Evolutionary conservation across 2,113 vertebrate genomes (phyloP).

Genomic region (Camelus bactrianus): DNA sequence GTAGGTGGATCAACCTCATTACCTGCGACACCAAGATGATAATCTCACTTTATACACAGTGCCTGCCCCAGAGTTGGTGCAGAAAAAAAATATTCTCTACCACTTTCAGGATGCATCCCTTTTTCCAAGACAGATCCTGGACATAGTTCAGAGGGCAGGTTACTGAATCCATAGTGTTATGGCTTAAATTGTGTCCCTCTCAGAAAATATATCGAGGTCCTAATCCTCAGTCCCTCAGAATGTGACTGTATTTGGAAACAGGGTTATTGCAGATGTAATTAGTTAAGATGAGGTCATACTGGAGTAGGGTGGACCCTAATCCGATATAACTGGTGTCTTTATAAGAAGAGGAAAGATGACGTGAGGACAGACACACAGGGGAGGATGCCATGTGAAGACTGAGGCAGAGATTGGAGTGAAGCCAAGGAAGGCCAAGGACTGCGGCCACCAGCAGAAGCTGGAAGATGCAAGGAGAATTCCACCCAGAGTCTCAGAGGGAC

Average conservation of each 20-base stretch:
- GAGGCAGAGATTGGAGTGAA: neutral
- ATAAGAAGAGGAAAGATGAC: neutral
- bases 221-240: neutral
- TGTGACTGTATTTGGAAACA: neutral
- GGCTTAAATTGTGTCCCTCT: neutral
- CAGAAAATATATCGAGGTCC: neutral
- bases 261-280: neutral
- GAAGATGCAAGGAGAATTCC: neutral
- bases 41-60: fast-evolving
- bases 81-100: neutral
- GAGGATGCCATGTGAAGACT: neutral
- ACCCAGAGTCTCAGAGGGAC: neutral
- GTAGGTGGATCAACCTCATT: neutral
- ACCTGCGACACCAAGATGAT: too few relatives aligned
- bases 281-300: neutral
- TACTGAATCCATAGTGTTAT: neutral
- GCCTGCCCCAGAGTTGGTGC: neutral
- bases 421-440: neutral
- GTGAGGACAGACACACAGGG: neutral
- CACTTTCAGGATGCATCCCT: neutral
- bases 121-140: neutral
- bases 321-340: neutral
- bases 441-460: neutral
- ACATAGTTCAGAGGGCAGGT: neutral
- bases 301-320: neutral